phyloP scores from a whole-genome alignment of 2,113 vertebrate species.

The Montifringilla adamsi region DNA sequence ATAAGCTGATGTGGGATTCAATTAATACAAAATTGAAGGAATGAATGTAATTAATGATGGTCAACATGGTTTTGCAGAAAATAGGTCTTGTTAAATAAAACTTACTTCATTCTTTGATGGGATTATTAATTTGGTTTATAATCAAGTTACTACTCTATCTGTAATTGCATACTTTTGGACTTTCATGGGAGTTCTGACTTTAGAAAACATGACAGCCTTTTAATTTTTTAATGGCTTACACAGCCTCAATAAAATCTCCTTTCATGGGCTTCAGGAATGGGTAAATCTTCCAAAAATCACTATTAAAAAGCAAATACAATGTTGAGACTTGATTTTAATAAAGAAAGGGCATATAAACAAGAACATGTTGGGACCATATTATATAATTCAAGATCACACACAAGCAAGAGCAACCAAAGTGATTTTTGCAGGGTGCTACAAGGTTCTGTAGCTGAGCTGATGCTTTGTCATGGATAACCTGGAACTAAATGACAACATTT shows the following conservation, averaged over 20 bases:
- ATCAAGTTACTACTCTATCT: background rate
- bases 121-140: conserved; percentile 35
- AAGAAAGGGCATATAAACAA: background rate
- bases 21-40: conserved; percentile 51
- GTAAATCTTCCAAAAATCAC: background rate
- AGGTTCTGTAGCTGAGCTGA: background rate
- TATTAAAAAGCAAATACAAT: background rate
- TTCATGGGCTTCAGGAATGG: background rate
- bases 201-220: background rate
- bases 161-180: background rate
- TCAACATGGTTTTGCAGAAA: conserved; percentile 39
- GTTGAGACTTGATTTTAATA: background rate
- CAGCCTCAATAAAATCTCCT: background rate
- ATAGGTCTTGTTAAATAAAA: conserved; percentile 47
- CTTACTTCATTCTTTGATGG: conserved; percentile 20
- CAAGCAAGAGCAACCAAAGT: background rate
- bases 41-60: conserved; percentile 44
- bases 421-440: background rate
- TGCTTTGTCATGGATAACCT: background rate
- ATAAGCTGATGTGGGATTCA: conserved; percentile 26
- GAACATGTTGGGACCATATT: accelerated
- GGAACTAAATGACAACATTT: background rate
- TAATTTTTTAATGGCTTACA: background rate
- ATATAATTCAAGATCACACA: background rate
- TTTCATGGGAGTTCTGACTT: background rate